Evolutionary conservation across 2,888 invertebrate species (phyloP).

Genomic region (Himalopsyche anomala): DNA sequence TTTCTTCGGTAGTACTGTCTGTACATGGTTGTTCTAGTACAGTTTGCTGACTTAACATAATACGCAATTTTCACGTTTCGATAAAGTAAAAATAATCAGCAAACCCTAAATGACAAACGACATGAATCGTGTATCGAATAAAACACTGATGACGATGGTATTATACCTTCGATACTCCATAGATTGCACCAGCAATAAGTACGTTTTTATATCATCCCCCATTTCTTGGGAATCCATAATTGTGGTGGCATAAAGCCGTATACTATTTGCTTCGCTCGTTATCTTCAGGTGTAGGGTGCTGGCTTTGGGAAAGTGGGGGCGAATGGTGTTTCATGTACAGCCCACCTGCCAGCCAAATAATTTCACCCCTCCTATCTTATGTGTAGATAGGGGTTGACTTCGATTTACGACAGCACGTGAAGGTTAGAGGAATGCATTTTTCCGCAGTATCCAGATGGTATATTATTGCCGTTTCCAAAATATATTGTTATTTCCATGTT

Average conservation of each 20-base stretch:
- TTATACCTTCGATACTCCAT: neutral
- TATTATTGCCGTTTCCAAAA: neutral
- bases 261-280: conserved; percentile 31
- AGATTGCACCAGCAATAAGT: conserved; percentile 3
- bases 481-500: too few species aligned
- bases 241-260: conserved; percentile 16
- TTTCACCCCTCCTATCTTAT: conserved; percentile 13
- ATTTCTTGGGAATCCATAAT: conserved; percentile 30
- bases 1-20: too few species aligned
- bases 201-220: neutral
- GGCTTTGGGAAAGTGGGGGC: neutral
- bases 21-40: too few species aligned
- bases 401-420: conserved; percentile 9
- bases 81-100: too few species aligned
- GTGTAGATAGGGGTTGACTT: conserved; percentile 13
- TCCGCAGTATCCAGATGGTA: neutral
- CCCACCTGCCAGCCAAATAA: conserved; percentile 18
- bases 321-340: neutral
- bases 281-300: conserved; percentile 18
- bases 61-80: too few species aligned
- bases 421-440: neutral
- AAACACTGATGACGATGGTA: neutral
- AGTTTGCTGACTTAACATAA: too few species aligned
- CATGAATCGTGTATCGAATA: too few species aligned
- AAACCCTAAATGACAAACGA: too few species aligned